These are phyloP conservation scores for Rhabdomys pumilio DNA, from an alignment of 2,797 vertebrate species.

Conservation along the genomic window DNA sequence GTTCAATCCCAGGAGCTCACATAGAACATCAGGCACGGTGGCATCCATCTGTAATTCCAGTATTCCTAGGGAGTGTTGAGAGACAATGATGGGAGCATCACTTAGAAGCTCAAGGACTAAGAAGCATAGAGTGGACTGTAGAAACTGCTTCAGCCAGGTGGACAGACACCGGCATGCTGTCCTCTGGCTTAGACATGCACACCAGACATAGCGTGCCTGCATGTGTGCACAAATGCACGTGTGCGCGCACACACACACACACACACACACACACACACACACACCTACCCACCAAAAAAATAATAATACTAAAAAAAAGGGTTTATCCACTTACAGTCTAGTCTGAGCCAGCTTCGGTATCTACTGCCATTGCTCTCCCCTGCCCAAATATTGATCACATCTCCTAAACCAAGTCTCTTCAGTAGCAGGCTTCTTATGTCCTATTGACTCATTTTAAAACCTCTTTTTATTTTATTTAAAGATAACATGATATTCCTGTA, in stretches of 20 bases:
- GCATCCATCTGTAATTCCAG: not conserved
- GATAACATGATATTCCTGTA: not conserved
- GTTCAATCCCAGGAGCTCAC: not conserved
- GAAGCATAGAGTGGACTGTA: not conserved
- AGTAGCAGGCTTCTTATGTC: not conserved
- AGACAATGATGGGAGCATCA: too few relatives aligned
- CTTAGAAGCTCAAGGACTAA: not conserved
- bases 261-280: too few relatives aligned
- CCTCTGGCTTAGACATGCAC: not conserved
- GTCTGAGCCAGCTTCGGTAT: not conserved
- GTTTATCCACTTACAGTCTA: not conserved
- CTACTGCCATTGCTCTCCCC: not conserved
- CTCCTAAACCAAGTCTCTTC: slow-evolving; percentile 16
- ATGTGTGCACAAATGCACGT: too few relatives aligned
- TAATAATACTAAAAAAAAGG: not conserved
- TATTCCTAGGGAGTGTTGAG: too few relatives aligned
- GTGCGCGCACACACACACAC: too few relatives aligned
- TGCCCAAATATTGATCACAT: not conserved
- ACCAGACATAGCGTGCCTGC: too few relatives aligned
- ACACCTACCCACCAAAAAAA: too few relatives aligned
- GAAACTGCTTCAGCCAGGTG: not conserved
- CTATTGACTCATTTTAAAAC: slow-evolving; percentile 16
- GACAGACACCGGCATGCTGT: not conserved
- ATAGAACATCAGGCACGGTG: not conserved
- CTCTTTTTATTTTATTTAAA: slow-evolving; percentile 51